These are phyloP conservation scores for Dipus sagitta DNA, from an alignment of 2,797 vertebrate genomes.

Conservation along the genomic window DNA sequence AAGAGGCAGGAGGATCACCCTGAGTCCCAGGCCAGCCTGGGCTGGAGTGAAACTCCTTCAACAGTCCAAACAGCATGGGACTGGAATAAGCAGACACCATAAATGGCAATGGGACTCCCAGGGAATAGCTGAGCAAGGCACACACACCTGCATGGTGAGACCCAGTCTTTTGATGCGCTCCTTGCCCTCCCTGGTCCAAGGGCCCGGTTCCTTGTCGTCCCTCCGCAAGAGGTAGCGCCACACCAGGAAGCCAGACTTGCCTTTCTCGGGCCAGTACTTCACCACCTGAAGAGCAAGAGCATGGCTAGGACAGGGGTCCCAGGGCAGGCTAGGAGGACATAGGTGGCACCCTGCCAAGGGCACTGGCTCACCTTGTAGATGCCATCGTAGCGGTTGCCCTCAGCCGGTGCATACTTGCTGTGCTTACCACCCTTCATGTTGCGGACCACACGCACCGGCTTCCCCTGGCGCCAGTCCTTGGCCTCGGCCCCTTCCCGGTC, in stretches of 20 bases:
- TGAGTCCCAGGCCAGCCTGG: not conserved
- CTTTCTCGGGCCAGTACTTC: slow-evolving; percentile 98
- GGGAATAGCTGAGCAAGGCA: not conserved
- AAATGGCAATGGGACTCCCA: no score
- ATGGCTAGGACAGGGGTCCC: fast-evolving
- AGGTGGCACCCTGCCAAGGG: no score
- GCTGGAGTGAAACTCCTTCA: slow-evolving; percentile 27
- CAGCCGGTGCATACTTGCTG: slow-evolving; percentile 95
- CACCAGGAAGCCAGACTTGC: slow-evolving; percentile 97
- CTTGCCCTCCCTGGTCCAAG: slow-evolving; percentile 97
- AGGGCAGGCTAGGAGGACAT: no score
- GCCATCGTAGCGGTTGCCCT: slow-evolving; percentile 98
- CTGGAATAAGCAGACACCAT: no score
- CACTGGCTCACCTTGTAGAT: slow-evolving; percentile 94
- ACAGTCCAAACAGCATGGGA: not conserved
- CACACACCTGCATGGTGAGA: slow-evolving; percentile 95
- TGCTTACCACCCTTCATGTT: slow-evolving; percentile 96
- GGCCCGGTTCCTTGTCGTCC: slow-evolving; percentile 95
- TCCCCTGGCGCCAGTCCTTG: slow-evolving; percentile 96
- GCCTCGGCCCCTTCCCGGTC: slow-evolving; percentile 94
- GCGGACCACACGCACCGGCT: slow-evolving; percentile 95
- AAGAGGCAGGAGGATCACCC: not conserved
- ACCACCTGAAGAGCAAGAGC: slow-evolving; percentile 89
- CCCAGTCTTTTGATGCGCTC: slow-evolving; percentile 96
- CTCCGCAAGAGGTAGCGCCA: slow-evolving; percentile 97